Percentiles rank a stretch among this genome's conserved stretches.
phyloP scores from a whole-genome alignment of 2,113 vertebrate species.

The Pterophyllum scalare region DNA sequence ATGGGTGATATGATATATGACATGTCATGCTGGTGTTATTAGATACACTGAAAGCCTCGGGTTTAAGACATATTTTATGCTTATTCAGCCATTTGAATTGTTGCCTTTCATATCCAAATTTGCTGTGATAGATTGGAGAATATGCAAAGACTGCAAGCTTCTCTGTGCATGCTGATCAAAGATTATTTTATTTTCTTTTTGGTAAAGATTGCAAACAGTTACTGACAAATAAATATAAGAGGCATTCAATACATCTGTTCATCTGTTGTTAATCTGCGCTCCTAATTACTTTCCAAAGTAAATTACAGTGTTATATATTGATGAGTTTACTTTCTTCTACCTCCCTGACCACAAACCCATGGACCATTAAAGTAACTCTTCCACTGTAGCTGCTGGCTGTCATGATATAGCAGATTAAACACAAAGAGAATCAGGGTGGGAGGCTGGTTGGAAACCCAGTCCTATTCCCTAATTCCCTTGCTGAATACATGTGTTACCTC shows the following conservation, averaged over 20 bases:
- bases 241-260: background rate
- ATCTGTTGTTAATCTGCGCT: background rate
- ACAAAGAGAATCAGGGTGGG: conserved; percentile 46
- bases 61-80: conserved; percentile 84
- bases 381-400: conserved; percentile 34
- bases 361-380: background rate
- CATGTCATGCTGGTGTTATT: conserved; percentile 88
- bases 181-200: conserved; percentile 1
- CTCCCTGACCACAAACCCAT: background rate
- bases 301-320: background rate
- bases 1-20: conserved; percentile 91
- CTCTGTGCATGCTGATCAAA: conserved; percentile 73
- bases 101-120: conserved; percentile 92
- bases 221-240: conserved; percentile 9
- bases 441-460: conserved; percentile 58
- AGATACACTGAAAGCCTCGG: conserved; percentile 80
- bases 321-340: background rate
- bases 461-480: conserved; percentile 58
- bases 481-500: conserved; percentile 70
- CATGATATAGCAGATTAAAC: conserved; percentile 54
- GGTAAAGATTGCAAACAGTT: conserved; percentile 7
- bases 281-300: background rate
- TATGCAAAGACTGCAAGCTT: conserved; percentile 83
- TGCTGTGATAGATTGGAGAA: conserved; percentile 89
- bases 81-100: conserved; percentile 96